Conservation (phyloP, 2,113 vertebrate genomes). For the Catharus fuscescens region DNA sequence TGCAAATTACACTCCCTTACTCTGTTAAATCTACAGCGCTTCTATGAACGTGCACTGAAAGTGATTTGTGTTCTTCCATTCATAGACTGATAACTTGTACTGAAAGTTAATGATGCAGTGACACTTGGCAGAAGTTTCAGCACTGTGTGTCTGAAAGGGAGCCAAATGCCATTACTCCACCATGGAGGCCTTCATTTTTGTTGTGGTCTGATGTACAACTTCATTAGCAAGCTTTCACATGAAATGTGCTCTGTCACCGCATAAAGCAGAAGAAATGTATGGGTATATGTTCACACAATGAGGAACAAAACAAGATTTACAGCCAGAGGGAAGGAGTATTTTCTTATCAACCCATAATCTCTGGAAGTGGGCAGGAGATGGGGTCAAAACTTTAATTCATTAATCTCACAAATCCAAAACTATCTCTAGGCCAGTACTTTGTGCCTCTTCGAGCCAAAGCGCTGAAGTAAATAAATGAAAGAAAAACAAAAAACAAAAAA, state of each 20-base stretch:
- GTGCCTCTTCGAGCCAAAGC: background rate
- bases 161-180: constrained; percentile 66
- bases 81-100: constrained; percentile 60
- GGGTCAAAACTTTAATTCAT: background rate
- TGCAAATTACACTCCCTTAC: constrained; percentile 18
- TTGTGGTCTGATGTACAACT: constrained; percentile 53
- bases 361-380: background rate
- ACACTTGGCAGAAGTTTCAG: constrained; percentile 69
- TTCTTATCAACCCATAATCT: background rate
- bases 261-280: background rate
- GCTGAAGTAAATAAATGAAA: background rate
- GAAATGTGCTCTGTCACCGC: constrained; percentile 1
- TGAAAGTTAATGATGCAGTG: constrained; percentile 73
- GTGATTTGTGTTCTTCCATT: constrained; percentile 57
- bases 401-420: background rate
- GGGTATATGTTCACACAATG: background rate
- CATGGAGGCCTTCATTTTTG: constrained; percentile 36
- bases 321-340: background rate
- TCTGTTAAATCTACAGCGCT: constrained; percentile 19
- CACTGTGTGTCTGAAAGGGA: constrained; percentile 51
- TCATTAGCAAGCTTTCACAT: constrained; percentile 39
- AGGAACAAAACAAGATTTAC: background rate
- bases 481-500: background rate
- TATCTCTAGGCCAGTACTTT: background rate
- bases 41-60: constrained; percentile 43